Base-by-base conservation (phyloP, 2,113 vertebrate genomes). In the Platysternon megacephalum region DNA sequence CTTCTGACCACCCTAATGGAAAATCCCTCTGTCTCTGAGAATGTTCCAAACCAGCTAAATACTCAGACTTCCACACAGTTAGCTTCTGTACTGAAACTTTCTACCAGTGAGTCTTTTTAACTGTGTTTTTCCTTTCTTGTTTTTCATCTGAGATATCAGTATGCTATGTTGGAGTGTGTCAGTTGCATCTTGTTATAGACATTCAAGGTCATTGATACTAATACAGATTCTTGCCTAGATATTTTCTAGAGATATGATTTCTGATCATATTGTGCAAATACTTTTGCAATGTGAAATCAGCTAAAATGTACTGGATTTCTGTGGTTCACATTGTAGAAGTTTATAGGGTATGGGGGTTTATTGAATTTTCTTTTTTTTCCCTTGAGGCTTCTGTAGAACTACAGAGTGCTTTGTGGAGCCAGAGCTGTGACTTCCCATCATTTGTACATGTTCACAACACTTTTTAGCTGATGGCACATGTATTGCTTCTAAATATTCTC, bases 41-140 rank as follows among this genome's bases (percentile, higher is more conserved):
- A 22, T 95, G 5, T 49, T 91, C 81, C 42, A 87, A 48, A 8
- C 6, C 32, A 29, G 0, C 5, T 4, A 0, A 74, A 2, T 10
- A 19, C 87, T 89, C 14, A 10, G 32, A 17, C 17, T 86, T 44
- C 7, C 42, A 26, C n/a, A 79, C 4, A 51, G 26, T 39, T 58
- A 91, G 2, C 79, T 49, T 6, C 28, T 61, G 6, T 17, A 0
- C 9, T 39, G n/a, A 80, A 1, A 26, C 82, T 56, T 81, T 95
- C 14, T 17, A 28, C n/a, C 4, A 35, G n/a, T 49, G 22, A 53
- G 44, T 35, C 32, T 52, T 49, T n/a, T 2, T 1, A 5, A 56
- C 85, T 68, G 22, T 44, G 19, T 76, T 76, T 78, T 46, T 8
- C 11, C 11, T n/a, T 74, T 29, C 42, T 78, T 78, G 26, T 53